These are phyloP conservation scores for Chironomus tentans DNA, from an alignment of 2,888 invertebrate genomes.

Conservation along the genomic window DNA sequence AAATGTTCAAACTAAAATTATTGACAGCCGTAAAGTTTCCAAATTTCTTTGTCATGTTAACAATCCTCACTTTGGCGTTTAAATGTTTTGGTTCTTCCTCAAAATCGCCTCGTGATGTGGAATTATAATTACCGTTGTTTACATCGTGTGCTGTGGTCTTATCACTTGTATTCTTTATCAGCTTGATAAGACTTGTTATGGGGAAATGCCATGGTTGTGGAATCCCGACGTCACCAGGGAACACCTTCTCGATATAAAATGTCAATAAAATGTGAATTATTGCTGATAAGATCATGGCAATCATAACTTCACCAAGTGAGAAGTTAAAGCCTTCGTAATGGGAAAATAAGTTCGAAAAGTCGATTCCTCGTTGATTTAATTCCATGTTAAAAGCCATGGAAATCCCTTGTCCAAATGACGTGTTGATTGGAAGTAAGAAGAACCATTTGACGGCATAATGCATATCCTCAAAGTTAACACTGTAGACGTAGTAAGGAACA, in stretches of 20 bases:
- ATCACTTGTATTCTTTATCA: neutral
- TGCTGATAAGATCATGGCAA: slow-evolving; percentile 54
- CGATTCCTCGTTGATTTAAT: slow-evolving; percentile 53
- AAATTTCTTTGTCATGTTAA: neutral
- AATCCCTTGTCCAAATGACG: neutral
- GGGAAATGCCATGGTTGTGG: slow-evolving; percentile 75
- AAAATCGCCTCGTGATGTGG: slow-evolving; percentile 4
- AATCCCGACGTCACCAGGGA: slow-evolving; percentile 79
- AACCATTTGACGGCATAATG: neutral
- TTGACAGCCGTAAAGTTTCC: slow-evolving; percentile 46
- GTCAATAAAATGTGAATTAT: slow-evolving; percentile 65
- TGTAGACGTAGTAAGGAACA: neutral
- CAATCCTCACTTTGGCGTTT: neutral
- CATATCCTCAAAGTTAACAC: neutral
- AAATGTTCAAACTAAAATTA: slow-evolving; percentile 61
- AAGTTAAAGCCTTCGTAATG: slow-evolving; percentile 59
- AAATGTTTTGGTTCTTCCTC: slow-evolving; percentile 6
- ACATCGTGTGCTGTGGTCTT: neutral
- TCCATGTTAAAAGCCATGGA: slow-evolving; percentile 46
- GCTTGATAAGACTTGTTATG: slow-evolving; percentile 47
- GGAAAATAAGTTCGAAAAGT: slow-evolving; percentile 48
- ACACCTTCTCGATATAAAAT: slow-evolving; percentile 75
- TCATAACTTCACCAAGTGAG: slow-evolving; percentile 57
- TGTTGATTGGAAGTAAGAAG: neutral
- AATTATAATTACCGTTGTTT: slow-evolving; percentile 33